These are phyloP conservation scores for Diorhabda elongata DNA, from an alignment of 1,140 invertebrate species.

Conservation along the genomic window DNA sequence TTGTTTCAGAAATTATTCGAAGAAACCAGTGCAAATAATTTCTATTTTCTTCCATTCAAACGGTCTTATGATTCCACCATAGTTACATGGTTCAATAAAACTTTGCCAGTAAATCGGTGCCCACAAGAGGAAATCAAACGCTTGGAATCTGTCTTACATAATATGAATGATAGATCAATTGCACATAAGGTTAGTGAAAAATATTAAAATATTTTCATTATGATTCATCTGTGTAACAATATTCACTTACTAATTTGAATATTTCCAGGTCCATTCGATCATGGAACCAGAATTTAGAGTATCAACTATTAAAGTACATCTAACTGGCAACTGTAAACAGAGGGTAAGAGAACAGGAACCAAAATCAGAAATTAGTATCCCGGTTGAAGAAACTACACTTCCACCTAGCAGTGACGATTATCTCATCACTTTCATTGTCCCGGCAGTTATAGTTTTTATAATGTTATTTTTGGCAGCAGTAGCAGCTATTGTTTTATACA, in stretches of 20 bases:
- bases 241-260: not conserved
- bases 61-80: conserved; percentile 54
- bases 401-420: conserved; percentile 64
- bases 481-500: conserved; percentile 84
- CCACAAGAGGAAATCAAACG: conserved; percentile 69
- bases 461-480: conserved; percentile 84
- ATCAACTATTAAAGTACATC: conserved; percentile 64
- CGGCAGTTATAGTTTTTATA: conserved; percentile 80
- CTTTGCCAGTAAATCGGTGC: conserved; percentile 64
- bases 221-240: not conserved
- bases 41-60: conserved; percentile 62
- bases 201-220: not conserved
- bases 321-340: conserved; percentile 63
- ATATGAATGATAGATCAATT: conserved; percentile 54
- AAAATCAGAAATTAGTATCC: conserved; percentile 26
- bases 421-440: conserved; percentile 85
- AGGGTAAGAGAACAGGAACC: conserved; percentile 18
- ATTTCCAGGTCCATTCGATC: conserved; percentile 56
- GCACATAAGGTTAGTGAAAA: conserved; percentile 45
- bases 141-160: conserved; percentile 65
- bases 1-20: conserved; percentile 62
- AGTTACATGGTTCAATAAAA: conserved; percentile 77
- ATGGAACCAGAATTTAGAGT: conserved; percentile 78
- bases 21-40: conserved; percentile 66
- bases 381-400: conserved; percentile 29